phyloP scores from a whole-genome alignment of 2,888 invertebrate genomes.

The Erebia ligea region DNA sequence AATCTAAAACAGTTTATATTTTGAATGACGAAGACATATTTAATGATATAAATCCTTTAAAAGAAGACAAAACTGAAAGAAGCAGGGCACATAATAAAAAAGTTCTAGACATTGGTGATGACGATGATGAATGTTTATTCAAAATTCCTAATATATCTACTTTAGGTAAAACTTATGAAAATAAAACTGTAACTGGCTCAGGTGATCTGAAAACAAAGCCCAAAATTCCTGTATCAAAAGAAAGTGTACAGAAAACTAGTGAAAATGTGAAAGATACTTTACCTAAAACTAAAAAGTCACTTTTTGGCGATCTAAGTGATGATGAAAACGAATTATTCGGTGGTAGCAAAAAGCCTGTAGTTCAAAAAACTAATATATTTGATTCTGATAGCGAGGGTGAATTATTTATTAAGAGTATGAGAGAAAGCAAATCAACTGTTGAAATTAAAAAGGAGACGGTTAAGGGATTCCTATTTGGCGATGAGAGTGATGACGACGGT shows the following conservation, averaged over 20 bases:
- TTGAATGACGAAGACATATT: slow-evolving; percentile 75
- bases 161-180: slow-evolving; percentile 28
- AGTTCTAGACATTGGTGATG: slow-evolving; percentile 34
- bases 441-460: slow-evolving; percentile 42
- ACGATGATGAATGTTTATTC: slow-evolving; percentile 44
- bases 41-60: slow-evolving; percentile 35
- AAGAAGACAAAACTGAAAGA: slow-evolving; percentile 30
- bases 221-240: slow-evolving; percentile 14
- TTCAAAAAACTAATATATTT: slow-evolving; percentile 48
- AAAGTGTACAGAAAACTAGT: slow-evolving; percentile 21
- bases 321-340: slow-evolving; percentile 64
- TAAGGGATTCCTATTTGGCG: slow-evolving; percentile 63
- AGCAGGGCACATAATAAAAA: slow-evolving; percentile 22
- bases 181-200: slow-evolving; percentile 17
- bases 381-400: slow-evolving; percentile 71
- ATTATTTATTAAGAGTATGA: slow-evolving; percentile 54
- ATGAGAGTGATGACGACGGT: slow-evolving; percentile 63
- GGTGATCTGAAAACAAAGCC: slow-evolving; percentile 14
- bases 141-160: slow-evolving; percentile 35
- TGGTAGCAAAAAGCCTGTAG: slow-evolving; percentile 50
- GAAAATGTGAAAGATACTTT: slow-evolving; percentile 26
- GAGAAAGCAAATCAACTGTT: slow-evolving; percentile 28
- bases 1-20: slow-evolving; percentile 70
- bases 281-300: slow-evolving; percentile 45
- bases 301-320: slow-evolving; percentile 64